Evolutionary conservation across 1,140 invertebrate species (phyloP).

Genomic region (Drosophila equinoxialis): DNA sequence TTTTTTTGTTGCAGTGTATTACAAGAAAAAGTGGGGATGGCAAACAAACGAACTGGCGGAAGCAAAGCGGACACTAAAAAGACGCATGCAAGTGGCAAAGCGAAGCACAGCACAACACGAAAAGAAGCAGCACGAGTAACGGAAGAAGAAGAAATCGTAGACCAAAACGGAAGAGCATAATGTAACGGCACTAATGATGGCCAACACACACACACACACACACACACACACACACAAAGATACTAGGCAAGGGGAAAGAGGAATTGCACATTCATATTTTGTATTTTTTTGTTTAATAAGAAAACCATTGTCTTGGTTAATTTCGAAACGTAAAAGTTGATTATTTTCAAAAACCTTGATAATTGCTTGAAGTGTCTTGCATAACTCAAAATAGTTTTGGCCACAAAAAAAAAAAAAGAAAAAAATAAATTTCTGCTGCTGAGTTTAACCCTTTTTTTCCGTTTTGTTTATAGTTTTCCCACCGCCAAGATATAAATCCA

Average conservation of each 20-base stretch:
- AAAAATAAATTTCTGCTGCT: not conserved
- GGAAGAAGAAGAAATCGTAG: slow-evolving; percentile 42
- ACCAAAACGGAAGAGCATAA: slow-evolving; percentile 69
- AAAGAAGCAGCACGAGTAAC: not conserved
- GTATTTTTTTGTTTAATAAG: no score
- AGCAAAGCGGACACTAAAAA: slow-evolving; percentile 47
- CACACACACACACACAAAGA: not conserved
- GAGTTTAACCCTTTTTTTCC: slow-evolving; percentile 21
- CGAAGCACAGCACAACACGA: no score
- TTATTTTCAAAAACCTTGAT: not conserved
- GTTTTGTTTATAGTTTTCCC: not conserved
- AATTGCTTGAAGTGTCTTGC: not conserved
- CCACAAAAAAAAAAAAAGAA: no score
- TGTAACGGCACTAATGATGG: slow-evolving; percentile 76
- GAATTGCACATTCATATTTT: no score
- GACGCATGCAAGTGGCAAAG: slow-evolving; percentile 42
- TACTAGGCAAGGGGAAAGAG: not conserved
- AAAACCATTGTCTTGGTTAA: no score
- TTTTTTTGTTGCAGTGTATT: not conserved
- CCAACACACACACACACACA: not conserved
- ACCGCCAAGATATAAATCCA: slow-evolving; percentile 33
- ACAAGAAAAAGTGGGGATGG: not conserved
- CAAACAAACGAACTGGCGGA: slow-evolving; percentile 42
- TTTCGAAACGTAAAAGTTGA: no score
- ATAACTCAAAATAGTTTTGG: slow-evolving; percentile 13